A percentile compares a stretch with the other conserved stretches of the same genome.
Conservation (phyloP, 2,113 vertebrate species). For the Embiotoca jacksoni region DNA sequence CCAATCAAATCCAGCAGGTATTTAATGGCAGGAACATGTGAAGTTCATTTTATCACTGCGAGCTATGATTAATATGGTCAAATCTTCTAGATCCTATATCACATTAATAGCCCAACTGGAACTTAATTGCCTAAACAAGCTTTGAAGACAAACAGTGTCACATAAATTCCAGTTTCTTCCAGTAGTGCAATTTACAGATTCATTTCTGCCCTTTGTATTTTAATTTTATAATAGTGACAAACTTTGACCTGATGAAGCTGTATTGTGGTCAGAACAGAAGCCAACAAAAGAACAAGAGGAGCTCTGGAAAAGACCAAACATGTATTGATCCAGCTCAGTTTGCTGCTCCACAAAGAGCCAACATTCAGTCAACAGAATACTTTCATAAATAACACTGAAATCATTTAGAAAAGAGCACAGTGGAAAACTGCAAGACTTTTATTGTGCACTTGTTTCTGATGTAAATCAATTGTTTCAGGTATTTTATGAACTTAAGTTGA, state of each 20-base stretch:
- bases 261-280: background rate
- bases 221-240: background rate
- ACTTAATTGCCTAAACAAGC: slow-evolving; percentile 2
- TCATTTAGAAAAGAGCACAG: too few species aligned
- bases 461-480: background rate
- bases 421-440: background rate
- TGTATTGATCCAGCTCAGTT: too few species aligned
- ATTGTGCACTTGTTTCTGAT: background rate
- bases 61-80: slow-evolving; percentile 21
- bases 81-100: slow-evolving; percentile 36
- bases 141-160: background rate
- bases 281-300: background rate
- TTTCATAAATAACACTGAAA: too few species aligned
- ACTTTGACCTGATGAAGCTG: background rate
- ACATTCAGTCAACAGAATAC: too few species aligned
- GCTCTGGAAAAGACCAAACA: background rate
- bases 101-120: slow-evolving; percentile 11
- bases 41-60: slow-evolving; percentile 10
- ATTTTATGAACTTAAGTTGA: background rate
- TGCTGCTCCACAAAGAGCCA: background rate
- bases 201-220: background rate
- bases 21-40: slow-evolving; percentile 28
- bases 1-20: slow-evolving; percentile 25
- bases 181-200: background rate
- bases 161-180: slow-evolving; percentile 1